Conservation (phyloP, 2,797 vertebrate species). For the Furcifer pardalis region DNA sequence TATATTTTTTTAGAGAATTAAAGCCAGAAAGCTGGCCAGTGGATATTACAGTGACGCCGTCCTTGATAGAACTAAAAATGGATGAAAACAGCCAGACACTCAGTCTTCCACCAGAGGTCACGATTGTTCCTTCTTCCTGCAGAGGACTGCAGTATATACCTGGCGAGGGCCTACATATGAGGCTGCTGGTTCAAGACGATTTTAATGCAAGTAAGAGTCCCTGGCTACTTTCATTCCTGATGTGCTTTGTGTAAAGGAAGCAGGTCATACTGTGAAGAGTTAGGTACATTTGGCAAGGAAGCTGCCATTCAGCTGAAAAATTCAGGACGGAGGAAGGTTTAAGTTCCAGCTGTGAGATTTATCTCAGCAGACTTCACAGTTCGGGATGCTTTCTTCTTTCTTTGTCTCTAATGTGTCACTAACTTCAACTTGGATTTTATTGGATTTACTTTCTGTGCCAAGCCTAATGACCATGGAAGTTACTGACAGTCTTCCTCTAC, state of each 20-base stretch:
- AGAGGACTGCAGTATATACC: conserved; percentile 71
- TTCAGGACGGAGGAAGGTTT: not conserved
- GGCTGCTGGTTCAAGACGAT: conserved; percentile 74
- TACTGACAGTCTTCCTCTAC: not conserved
- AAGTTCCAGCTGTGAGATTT: conserved; percentile 5
- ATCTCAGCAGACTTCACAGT: not conserved
- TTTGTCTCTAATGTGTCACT: not conserved
- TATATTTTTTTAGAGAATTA: conserved; percentile 54
- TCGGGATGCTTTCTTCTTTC: not conserved
- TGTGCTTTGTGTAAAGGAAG: not conserved
- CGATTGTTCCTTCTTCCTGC: conserved; percentile 79
- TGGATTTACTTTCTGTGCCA: not conserved
- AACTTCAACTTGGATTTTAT: not conserved
- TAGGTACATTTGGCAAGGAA: not conserved
- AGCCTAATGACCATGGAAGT: not conserved
- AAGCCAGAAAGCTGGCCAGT: conserved; percentile 58
- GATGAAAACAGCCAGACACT: conserved; percentile 65
- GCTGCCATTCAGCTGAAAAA: not conserved
- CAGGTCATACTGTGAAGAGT: not conserved
- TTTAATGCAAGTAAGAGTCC: conserved; percentile 64
- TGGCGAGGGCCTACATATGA: conserved; percentile 84
- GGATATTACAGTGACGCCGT: conserved; percentile 72
- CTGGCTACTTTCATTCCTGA: not conserved
- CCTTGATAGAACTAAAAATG: conserved; percentile 71
- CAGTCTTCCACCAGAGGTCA: conserved; percentile 82